phyloP scores from a whole-genome alignment of 1,140 invertebrate genomes.

The Caenorhabditis inopinata region DNA sequence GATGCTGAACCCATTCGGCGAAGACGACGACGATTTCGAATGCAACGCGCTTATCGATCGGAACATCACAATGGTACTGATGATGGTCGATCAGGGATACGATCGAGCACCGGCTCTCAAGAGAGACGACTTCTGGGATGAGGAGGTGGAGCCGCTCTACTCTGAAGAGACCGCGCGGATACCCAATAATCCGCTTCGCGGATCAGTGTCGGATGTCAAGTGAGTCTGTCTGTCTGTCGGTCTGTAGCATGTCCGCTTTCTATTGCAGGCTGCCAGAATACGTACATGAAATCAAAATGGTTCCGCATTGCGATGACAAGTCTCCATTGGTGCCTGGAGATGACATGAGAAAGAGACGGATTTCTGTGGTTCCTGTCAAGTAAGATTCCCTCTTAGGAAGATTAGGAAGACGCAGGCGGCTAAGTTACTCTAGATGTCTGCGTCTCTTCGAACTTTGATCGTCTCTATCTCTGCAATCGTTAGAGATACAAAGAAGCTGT shows the following conservation, averaged over 20 bases:
- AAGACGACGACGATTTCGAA: constrained; percentile 53
- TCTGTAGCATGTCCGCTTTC: too few species aligned
- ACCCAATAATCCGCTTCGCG: constrained; percentile 31
- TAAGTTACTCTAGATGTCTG: too few species aligned
- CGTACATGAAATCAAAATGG: constrained; percentile 44
- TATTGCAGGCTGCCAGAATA: constrained; percentile 41
- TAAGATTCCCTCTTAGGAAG: not conserved
- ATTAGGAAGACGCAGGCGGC: too few species aligned
- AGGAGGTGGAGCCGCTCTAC: constrained; percentile 44
- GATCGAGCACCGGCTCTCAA: constrained; percentile 32
- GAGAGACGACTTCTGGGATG: constrained; percentile 46
- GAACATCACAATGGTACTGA: constrained; percentile 46
- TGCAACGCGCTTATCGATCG: constrained; percentile 46
- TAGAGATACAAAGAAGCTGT: too few species aligned
- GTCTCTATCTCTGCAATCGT: too few species aligned
- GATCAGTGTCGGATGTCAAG: constrained; percentile 45
- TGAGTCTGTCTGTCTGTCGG: not conserved
- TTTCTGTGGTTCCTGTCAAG: constrained; percentile 44
- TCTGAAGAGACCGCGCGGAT: constrained; percentile 38
- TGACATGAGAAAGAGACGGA: constrained; percentile 29
- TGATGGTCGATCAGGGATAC: constrained; percentile 49
- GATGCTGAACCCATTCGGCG: constrained; percentile 56
- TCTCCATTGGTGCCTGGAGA: constrained; percentile 20
- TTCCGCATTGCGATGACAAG: constrained; percentile 35
- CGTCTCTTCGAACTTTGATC: too few species aligned